These are phyloP conservation scores for Xenops minutus DNA, from an alignment of 2,797 vertebrate species.

Conservation along the genomic window DNA sequence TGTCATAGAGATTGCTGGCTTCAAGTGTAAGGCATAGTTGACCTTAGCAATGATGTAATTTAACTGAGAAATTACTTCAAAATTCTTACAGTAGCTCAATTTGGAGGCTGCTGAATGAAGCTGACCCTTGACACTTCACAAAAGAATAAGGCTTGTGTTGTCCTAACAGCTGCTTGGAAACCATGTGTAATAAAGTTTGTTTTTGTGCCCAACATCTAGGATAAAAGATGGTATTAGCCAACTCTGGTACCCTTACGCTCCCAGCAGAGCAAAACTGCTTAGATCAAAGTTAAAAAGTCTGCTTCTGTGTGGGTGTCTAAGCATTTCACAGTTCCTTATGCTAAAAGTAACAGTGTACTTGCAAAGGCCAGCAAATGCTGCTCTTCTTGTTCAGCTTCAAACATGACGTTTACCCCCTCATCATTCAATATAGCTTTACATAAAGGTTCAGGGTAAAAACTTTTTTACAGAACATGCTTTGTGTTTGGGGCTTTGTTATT, in stretches of 20 bases:
- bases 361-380: slow-evolving; percentile 52
- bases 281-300: slow-evolving; percentile 41
- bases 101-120: slow-evolving; percentile 56
- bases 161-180: slow-evolving; percentile 64
- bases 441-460: slow-evolving; percentile 46
- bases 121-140: slow-evolving; percentile 37
- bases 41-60: neutral
- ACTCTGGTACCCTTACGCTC: slow-evolving; percentile 8
- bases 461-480: slow-evolving; percentile 2
- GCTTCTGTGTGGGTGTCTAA: slow-evolving; percentile 45
- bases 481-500: slow-evolving; percentile 45
- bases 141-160: slow-evolving; percentile 66
- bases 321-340: slow-evolving; percentile 54
- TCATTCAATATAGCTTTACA: neutral
- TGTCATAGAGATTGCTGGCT: neutral
- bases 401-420: neutral
- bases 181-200: slow-evolving; percentile 52
- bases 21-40: neutral
- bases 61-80: slow-evolving; percentile 29
- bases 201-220: slow-evolving; percentile 39
- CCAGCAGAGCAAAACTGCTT: slow-evolving; percentile 37
- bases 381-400: slow-evolving; percentile 39
- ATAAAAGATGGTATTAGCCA: slow-evolving; percentile 4
- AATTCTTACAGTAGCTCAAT: slow-evolving; percentile 56
- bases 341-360: slow-evolving; percentile 58